Base-by-base conservation (phyloP, 2,797 vertebrate genomes). In the Ambastaia sidthimunki region DNA sequence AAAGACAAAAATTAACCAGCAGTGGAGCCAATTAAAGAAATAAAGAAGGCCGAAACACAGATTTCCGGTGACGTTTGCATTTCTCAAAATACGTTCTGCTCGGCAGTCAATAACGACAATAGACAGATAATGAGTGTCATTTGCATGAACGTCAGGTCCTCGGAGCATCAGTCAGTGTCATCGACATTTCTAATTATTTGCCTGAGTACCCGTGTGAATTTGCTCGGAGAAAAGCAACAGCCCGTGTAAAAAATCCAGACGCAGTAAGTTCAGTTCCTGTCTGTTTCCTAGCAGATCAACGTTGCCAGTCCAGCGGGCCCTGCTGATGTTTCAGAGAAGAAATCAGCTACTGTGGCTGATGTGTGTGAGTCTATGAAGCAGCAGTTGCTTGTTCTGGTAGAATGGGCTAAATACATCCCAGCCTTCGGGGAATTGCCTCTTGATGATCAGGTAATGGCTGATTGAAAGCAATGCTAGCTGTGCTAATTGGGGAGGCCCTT, bases 321-420 rank as follows among this genome's bases (percentile, higher is more conserved):
- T 82, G 87, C 88, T 81, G 96, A 97, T 85, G 88, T 95, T 87
- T 93, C 92, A 4, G 89, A 96, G 86, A 96, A 97, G 92, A 98
- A 97, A 91, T 94, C 96, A 47, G 98, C 97, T 57, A 89, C 93
- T 50, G 87, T 98, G 7, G 92, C 90, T 72, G 97, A 99, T 55
- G 92, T 98, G 54, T 99, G 97, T 78, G 98, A 99, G 86, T 99
- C 98, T 55, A 98, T 98, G 96, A 97, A 97, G 84, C 97, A 99
- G 72, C 98, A 99, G 87, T 92, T 99, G 57, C 83, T 99, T 85
- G 96, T 98, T 78, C 91, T 99, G 88, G 98, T 99, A 83, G 98
- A 99, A 89, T 99, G 97, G 98, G 98, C 98, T 87, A 99, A 99
- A 93, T 99, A 99, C 85, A 98, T 99, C 80, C 98, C 98, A 74